Evolutionary conservation across 1,140 invertebrate genomes (phyloP), one percentile per base, ranked within the genome.

Genomic region (Procambarus clarkii): DNA sequence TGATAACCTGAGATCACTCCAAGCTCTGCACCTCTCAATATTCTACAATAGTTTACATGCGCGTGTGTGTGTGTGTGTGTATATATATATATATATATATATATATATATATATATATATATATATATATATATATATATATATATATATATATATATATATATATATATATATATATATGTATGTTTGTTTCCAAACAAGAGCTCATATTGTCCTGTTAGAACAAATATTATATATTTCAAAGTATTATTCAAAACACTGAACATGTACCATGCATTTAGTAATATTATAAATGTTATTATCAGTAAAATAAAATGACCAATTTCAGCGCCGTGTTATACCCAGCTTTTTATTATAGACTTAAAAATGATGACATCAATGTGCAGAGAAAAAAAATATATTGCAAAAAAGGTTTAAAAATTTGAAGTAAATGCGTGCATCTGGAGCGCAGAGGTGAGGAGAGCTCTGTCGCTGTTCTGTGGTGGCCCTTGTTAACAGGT

Each of bases 51-150:
- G 13, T 58, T 9, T n/a, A n/a, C 50, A 85, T 85, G 44, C 18
- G 45, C 46, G 71, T 71, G 69, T 71, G 71, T 48, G 71, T 46
- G 71, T 71, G 71, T 71, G 71, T 85, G 71, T 79, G 15, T 64
- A 60, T 24, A 82, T 24, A 50, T 60, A 82, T 58, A 82, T 58
- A 82, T 58, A 82, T 58, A 82, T 13, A 85, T 71, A 85, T 74
- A 64, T 74, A 85, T 74, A 85, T 74, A 85, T 74, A 85, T 74
- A 85, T 85, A 85, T 74, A 46, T 85, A 85, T 85, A 69, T 85
- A 85, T 85, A 85, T 85, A 85, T 85, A 85, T 85, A 85, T 85
- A 85, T 85, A 85, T 69, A 85, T 85, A 85, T 85, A 85, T 85
- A 85, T 85, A 84, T 84, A 84, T 71, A 84, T 71, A 84, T 71